Evolutionary conservation across 2,797 vertebrate genomes (phyloP), one percentile per base, ranked within the genome.

Genomic region (Spinibarbus caldwelli): DNA sequence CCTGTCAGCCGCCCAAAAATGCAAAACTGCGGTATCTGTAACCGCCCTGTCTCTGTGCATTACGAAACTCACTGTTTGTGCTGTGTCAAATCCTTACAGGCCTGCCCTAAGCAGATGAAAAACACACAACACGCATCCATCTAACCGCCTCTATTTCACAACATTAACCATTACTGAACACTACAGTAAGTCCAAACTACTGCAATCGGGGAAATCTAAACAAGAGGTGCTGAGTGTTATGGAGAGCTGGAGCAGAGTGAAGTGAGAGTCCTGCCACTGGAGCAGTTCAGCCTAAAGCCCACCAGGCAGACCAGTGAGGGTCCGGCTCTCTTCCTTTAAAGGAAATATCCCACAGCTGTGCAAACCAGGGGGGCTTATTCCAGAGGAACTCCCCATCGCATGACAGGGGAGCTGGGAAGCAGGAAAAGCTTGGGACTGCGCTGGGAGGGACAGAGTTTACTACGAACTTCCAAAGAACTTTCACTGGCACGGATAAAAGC

Each of bases 311-410:
- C 84, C 26, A 15, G 82, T 87, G 84, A 72, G 87, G 87, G 84
- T 90, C 91, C 92, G 89, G 76, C 90, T 80, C 77, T 86, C 92
- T 94, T 95, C 94, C 95, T 95, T 95, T 95, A 95, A 95, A 95
- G 94, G 95, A 95, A 93, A 95, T 94, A 93, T 94, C 88, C 90
- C 93, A 92, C 93, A 95, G 94, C 94, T 94, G 94, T 94, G 91
- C 93, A 95, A 95, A 95, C 92, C 86, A 47, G 59, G 86, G 84
- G 87, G 88, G 87, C 88, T 93, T 90, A 91, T 90, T 93, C 87
- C 88, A 89, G 89, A 87, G 88, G 85, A 93, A 92, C 91, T 91
- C 88, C 90, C 90, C 41, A 78, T 88, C 86, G 85, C 90, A 93
- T 85, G 82, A 88, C 67, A 29, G 14, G 17, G 6, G 76, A 45